These are phyloP conservation scores for Neocrepidodera transversa DNA, from an alignment of 2,888 invertebrate species.

Conservation along the genomic window DNA sequence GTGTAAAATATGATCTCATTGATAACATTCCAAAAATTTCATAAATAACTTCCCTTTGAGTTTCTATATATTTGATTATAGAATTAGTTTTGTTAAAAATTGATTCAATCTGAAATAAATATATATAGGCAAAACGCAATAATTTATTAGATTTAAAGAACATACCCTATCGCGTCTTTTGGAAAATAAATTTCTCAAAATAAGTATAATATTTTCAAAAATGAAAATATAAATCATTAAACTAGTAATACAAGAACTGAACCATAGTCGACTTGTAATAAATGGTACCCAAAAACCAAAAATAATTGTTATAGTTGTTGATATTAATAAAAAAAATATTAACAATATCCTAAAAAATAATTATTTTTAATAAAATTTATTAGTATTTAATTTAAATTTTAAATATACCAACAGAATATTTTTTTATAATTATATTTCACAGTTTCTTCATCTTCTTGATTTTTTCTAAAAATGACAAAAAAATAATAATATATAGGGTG, in stretches of 20 bases:
- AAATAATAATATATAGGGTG: too few relatives aligned
- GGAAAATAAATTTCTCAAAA: conserved; percentile 31
- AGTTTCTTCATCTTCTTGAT: too few relatives aligned
- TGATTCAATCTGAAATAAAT: conserved; percentile 29
- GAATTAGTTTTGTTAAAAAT: conserved; percentile 23
- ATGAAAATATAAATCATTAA: conserved; percentile 40
- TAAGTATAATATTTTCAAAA: conserved; percentile 40
- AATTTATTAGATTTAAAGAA: background rate
- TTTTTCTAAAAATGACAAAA: too few relatives aligned
- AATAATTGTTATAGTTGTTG: conserved; percentile 38
- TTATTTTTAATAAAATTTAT: too few relatives aligned
- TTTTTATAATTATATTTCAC: too few relatives aligned
- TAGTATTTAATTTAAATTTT: too few relatives aligned
- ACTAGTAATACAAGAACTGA: conserved; percentile 38
- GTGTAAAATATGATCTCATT: conserved; percentile 43
- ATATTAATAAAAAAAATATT: conserved; percentile 25
- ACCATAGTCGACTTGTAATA: conserved; percentile 43
- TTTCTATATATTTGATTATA: conserved; percentile 38
- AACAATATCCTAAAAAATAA: conserved; percentile 36
- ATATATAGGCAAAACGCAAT: background rate
- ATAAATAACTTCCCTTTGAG: conserved; percentile 41
- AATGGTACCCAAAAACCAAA: conserved; percentile 48
- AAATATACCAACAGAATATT: too few relatives aligned
- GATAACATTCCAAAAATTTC: conserved; percentile 39
- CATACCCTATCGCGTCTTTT: conserved; percentile 30